These are phyloP conservation scores for Zaprionus davidi DNA, from an alignment of 1,140 invertebrate species.

Conservation along the genomic window DNA sequence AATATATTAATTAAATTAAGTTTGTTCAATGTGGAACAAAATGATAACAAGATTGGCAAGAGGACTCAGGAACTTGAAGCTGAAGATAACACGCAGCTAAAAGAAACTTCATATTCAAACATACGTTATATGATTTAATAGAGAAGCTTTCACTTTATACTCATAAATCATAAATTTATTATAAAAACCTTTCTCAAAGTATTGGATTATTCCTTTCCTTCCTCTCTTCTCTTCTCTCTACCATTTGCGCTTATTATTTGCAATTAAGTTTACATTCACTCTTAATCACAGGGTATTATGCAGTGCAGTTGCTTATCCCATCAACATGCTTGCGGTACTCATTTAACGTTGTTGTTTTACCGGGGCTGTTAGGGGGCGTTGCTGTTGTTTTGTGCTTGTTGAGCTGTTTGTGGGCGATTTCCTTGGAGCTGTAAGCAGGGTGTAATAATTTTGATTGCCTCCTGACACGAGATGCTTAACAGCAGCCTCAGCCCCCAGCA, in stretches of 20 bases:
- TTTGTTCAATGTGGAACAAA: no score
- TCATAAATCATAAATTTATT: no score
- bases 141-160: no score
- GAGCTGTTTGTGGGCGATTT: constrained; percentile 14
- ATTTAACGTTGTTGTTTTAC: constrained; percentile 19
- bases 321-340: not conserved
- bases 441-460: constrained; percentile 81
- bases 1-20: no score
- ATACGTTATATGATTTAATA: no score
- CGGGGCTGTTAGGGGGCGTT: constrained; percentile 43
- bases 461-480: constrained; percentile 75
- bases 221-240: no score
- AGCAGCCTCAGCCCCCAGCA: constrained; percentile 4
- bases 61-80: no score
- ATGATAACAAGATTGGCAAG: no score
- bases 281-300: not conserved
- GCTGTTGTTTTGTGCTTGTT: constrained; percentile 11
- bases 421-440: constrained; percentile 31
- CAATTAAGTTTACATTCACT: not conserved
- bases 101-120: no score
- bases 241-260: not conserved
- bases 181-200: no score
- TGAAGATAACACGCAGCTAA: no score
- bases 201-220: no score
- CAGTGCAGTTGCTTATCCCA: not conserved